Conservation (phyloP, 2,797 vertebrate species). For the Sebastes steindachneri region DNA sequence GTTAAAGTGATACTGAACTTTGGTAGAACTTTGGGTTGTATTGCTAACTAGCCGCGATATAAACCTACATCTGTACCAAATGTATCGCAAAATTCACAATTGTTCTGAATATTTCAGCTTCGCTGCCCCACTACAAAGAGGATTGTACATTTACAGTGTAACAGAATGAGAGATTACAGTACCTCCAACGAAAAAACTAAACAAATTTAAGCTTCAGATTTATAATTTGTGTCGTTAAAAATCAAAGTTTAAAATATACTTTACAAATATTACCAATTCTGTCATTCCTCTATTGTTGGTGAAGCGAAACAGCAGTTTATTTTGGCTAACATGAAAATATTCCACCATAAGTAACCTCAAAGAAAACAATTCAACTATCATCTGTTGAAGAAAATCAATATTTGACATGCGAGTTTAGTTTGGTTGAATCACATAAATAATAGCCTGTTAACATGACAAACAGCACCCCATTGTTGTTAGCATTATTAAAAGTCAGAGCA, state of each 20-base stretch:
- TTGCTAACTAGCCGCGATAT: too few relatives aligned
- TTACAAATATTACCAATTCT: not conserved
- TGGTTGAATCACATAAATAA: not conserved
- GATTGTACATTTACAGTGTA: not conserved
- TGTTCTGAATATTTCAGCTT: too few relatives aligned
- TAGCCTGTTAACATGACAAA: not conserved
- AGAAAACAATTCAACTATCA: not conserved
- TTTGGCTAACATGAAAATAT: constrained; percentile 15
- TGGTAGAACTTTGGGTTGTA: too few relatives aligned
- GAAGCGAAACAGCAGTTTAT: constrained; percentile 19
- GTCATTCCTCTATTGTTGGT: constrained; percentile 49
- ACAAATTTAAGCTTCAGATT: not conserved
- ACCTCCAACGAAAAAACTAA: not conserved
- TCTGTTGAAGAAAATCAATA: constrained; percentile 1
- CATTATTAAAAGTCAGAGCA: not conserved
- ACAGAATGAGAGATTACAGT: not conserved
- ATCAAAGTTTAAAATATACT: not conserved
- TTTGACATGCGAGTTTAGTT: not conserved
- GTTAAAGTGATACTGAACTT: too few relatives aligned
- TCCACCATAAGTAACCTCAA: not conserved
- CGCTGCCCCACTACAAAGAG: not conserved
- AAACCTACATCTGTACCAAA: too few relatives aligned
- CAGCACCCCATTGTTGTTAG: not conserved
- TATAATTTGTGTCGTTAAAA: not conserved
- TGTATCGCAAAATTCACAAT: too few relatives aligned